These are phyloP conservation scores for Quadroppia sp. DNA, from an alignment of 2,888 invertebrate species.

Conservation along the genomic window DNA sequence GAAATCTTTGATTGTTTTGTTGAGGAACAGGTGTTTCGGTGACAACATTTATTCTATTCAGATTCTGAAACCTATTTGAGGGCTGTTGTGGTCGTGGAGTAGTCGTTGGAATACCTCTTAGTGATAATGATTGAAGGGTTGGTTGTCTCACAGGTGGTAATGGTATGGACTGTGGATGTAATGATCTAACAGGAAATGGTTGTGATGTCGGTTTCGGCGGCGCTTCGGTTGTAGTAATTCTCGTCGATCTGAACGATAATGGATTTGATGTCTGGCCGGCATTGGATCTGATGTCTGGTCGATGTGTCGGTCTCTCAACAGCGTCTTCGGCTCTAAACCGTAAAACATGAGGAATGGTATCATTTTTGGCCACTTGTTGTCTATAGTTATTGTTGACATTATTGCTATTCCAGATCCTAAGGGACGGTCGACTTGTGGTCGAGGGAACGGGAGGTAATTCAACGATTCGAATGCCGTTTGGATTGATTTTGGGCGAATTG, in stretches of 20 bases:
- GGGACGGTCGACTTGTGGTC: neutral
- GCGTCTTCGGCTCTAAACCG: conserved; percentile 5
- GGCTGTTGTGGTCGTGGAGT: neutral
- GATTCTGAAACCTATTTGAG: no score
- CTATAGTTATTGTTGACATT: conserved; percentile 10
- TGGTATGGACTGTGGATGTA: neutral
- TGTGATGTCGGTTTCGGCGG: neutral
- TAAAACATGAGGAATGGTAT: conserved; percentile 10
- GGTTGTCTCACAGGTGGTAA: conserved; percentile 16
- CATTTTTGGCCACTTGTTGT: conserved; percentile 3
- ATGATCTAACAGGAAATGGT: neutral
- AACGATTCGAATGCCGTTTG: conserved; percentile 16
- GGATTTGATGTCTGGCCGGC: neutral
- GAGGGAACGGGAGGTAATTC: neutral
- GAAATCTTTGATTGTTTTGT: neutral
- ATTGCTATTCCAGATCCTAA: conserved; percentile 8
- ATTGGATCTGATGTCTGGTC: neutral
- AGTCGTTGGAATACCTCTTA: neutral
- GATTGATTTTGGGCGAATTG: conserved; percentile 22
- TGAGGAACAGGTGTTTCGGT: neutral
- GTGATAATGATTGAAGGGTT: neutral
- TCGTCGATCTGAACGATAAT: neutral
- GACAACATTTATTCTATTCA: neutral
- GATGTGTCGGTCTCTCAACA: neutral
- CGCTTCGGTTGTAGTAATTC: conserved; percentile 12